Percentiles rank a stretch among this genome's conserved stretches.
These are phyloP conservation scores for Nephrocerus scutellatus DNA, from an alignment of 2,888 invertebrate species.

Conservation along the genomic window DNA sequence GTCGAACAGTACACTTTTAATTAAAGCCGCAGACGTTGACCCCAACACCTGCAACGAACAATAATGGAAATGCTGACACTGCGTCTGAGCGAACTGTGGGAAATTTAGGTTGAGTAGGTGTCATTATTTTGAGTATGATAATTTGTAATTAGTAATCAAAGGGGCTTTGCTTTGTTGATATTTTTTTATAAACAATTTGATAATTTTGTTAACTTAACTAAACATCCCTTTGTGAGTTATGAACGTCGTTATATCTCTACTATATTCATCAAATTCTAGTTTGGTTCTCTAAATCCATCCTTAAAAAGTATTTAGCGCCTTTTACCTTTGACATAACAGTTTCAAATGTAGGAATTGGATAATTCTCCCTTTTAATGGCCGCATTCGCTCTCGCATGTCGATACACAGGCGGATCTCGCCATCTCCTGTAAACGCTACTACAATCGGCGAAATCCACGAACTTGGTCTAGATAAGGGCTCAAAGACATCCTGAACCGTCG, in stretches of 20 bases:
- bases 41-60: too few relatives aligned
- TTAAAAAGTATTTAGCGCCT: constrained; percentile 21
- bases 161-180: too few relatives aligned
- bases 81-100: too few relatives aligned
- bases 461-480: constrained; percentile 28
- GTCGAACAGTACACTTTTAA: too few relatives aligned
- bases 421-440: constrained; percentile 27
- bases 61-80: too few relatives aligned
- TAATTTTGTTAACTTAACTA: too few relatives aligned
- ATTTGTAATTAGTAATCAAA: too few relatives aligned
- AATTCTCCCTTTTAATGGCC: constrained; percentile 22
- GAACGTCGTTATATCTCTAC: constrained; percentile 4
- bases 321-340: constrained; percentile 17
- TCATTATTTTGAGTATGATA: too few relatives aligned
- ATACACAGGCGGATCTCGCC: constrained; percentile 31
- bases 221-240: constrained; percentile 13
- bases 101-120: too few relatives aligned
- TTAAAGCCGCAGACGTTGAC: too few relatives aligned
- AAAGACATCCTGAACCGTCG: constrained; percentile 26
- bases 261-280: constrained; percentile 10
- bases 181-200: too few relatives aligned
- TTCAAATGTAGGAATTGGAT: constrained; percentile 21
- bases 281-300: constrained; percentile 31
- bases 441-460: constrained; percentile 32
- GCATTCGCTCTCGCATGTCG: constrained; percentile 33